Evolutionary conservation across 2,888 invertebrate species (phyloP), one percentile per base, ranked within the genome.

Genomic region (Coelopa pilipes): DNA sequence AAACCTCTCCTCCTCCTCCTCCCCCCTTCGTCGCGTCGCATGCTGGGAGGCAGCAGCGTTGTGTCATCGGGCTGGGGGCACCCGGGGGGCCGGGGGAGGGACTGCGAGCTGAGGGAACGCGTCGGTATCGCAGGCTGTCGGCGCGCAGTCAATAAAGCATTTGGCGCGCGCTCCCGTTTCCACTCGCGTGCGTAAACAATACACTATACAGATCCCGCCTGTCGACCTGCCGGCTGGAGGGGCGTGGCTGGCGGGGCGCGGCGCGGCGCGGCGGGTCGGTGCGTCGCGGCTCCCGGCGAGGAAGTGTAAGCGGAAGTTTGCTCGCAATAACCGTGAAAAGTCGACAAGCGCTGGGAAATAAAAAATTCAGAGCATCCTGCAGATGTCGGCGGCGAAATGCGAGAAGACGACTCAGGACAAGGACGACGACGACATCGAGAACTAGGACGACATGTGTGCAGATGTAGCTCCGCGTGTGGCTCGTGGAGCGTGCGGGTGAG

Each of bases 321-420:
- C 21, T n/a, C 60, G 46, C 34, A 70, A 70, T 57, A 73, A 74
- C 57, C 74, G 57, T 74, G 60, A 69, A 70, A 74, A 65, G 74
- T 74, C 70, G 74, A 69, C 74, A 74, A 69, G 69, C 65, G 62
- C 74, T 49, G 60, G 65, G 47, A 57, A 70, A 70, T 59, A 67
- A 60, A 65, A 73, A 74, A 70, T 70, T 69, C 63, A 74, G 65
- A 70, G 69, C 57, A 69, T 74, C 67, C 73, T 73, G 13, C 17
- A 59, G 53, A 12, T 49, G 70, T 65, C 46, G 11, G 12, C 3
- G 46, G 53, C 19, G 21, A 49, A 68, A 50, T 53, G 17, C 21
- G 53, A 68, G 50, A 46, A 66, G 47, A 47, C 47, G 47, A 66
- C 34, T 7, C 4, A 34, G 34, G 34, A 34, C 34, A 2, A 34